These are phyloP conservation scores for Nixonia krombeini DNA, from an alignment of 1,140 invertebrate genomes.

Conservation along the genomic window DNA sequence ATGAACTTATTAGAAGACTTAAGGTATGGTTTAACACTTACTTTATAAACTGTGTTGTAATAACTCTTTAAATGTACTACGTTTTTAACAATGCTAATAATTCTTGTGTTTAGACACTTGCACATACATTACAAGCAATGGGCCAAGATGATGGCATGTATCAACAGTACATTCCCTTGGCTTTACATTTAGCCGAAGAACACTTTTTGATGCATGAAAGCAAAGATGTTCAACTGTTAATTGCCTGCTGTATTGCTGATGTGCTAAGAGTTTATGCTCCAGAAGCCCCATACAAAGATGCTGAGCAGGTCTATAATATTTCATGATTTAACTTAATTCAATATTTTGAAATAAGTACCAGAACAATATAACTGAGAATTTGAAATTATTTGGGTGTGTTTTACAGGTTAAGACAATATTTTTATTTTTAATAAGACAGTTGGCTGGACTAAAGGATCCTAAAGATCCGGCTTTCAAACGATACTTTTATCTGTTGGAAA, in stretches of 20 bases:
- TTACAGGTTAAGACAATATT: slow-evolving; percentile 86
- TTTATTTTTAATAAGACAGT: slow-evolving; percentile 95
- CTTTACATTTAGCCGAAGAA: slow-evolving; percentile 94
- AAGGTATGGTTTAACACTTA: slow-evolving; percentile 79
- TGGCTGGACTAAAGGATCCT: slow-evolving; percentile 93
- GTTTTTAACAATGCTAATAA: no score
- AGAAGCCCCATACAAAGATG: slow-evolving; percentile 97
- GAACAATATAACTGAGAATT: not conserved
- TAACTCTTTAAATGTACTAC: no score
- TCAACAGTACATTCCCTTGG: slow-evolving; percentile 93
- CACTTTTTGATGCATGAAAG: slow-evolving; percentile 92
- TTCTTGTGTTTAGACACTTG: slow-evolving; percentile 79
- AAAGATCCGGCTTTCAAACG: slow-evolving; percentile 98
- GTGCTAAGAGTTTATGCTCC: slow-evolving; percentile 97
- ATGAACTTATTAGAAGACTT: slow-evolving; percentile 93
- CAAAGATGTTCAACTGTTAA: slow-evolving; percentile 93
- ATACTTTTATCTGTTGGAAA: slow-evolving; percentile 96
- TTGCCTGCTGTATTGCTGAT: slow-evolving; percentile 98
- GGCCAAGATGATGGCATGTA: slow-evolving; percentile 95
- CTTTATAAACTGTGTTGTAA: no score
- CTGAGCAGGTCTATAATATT: slow-evolving; percentile 80
- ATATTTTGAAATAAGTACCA: not conserved
- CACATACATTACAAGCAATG: slow-evolving; percentile 95
- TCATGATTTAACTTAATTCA: not conserved
- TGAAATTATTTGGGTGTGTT: no score